A percentile compares a stretch with the other conserved stretches of the same genome.
Conservation (phyloP, 2,888 invertebrate species). For the Perizoma flavofasciatum region DNA sequence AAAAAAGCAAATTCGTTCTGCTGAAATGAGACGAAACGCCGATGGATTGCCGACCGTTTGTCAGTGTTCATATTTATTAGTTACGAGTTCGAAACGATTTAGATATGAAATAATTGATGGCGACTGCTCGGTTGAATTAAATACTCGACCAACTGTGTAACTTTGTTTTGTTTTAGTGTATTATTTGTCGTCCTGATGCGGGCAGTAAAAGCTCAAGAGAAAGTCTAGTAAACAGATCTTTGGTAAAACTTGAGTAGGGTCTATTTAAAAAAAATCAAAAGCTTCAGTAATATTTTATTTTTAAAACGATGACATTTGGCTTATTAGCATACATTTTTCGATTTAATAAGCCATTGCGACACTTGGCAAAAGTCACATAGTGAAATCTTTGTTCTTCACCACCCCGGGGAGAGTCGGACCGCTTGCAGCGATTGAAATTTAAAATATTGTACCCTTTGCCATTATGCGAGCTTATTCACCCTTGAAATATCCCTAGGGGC, state of each 20-base stretch:
- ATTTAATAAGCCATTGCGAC: constrained; percentile 73
- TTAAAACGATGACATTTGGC: constrained; percentile 33
- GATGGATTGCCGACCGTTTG: constrained; percentile 59
- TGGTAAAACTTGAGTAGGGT: no score
- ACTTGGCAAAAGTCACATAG: constrained; percentile 75
- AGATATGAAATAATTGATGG: constrained; percentile 40
- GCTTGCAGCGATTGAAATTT: constrained; percentile 84
- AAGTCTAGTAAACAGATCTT: no score
- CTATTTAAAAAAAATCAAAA: no score
- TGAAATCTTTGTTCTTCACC: constrained; percentile 77
- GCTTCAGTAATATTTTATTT: no score
- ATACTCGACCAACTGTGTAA: not conserved
- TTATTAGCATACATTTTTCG: constrained; percentile 53
- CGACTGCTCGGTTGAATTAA: constrained; percentile 17
- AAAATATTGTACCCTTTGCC: constrained; percentile 85
- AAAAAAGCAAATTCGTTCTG: constrained; percentile 61
- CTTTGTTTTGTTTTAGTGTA: not conserved
- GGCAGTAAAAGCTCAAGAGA: not conserved
- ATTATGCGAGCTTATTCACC: constrained; percentile 84
- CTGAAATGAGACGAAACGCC: constrained; percentile 56
- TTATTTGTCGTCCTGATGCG: not conserved
- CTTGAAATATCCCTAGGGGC: constrained; percentile 84
- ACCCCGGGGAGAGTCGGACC: constrained; percentile 72
- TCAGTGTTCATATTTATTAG: constrained; percentile 58
- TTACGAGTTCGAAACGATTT: constrained; percentile 49